Conservation (phyloP, 1,140 invertebrate genomes). For the Cyclargus thomasi region DNA sequence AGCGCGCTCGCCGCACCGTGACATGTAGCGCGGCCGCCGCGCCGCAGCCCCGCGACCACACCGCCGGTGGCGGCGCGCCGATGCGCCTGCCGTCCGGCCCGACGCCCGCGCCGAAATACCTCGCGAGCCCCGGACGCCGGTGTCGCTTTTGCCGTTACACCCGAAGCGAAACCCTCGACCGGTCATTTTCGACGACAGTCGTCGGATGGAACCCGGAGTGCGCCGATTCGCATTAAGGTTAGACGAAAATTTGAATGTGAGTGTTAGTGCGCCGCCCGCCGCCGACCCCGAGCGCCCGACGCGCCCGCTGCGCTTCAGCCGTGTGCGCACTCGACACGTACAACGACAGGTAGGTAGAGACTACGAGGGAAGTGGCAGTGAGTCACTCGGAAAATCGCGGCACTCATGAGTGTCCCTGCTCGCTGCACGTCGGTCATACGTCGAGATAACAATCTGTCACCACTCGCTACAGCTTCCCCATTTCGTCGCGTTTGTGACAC, state of each 20-base stretch:
- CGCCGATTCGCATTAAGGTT: conserved; percentile 72
- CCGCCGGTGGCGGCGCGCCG: conserved; percentile 65
- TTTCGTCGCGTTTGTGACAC: conserved; percentile 7
- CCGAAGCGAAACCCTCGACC: conserved; percentile 63
- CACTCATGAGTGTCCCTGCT: conserved; percentile 18
- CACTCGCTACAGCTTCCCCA: neutral
- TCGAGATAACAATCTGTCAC: neutral
- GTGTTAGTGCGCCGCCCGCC: conserved; percentile 61
- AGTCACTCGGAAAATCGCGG: conserved; percentile 45
- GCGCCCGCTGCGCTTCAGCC: conserved; percentile 52
- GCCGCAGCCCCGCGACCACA: conserved; percentile 61
- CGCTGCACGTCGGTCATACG: neutral
- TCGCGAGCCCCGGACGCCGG: conserved; percentile 36
- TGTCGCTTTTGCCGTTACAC: conserved; percentile 52
- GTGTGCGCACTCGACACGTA: conserved; percentile 52
- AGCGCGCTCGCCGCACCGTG: conserved; percentile 66
- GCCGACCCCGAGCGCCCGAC: conserved; percentile 47
- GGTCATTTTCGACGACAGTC: conserved; percentile 59
- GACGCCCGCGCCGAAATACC: conserved; percentile 42
- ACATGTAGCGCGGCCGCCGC: conserved; percentile 67
- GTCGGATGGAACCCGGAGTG: conserved; percentile 72
- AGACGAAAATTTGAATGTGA: conserved; percentile 70
- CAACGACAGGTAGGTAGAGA: conserved; percentile 55
- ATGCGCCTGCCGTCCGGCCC: conserved; percentile 61
- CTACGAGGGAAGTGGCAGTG: conserved; percentile 44